These are phyloP conservation scores for Ostrea denselamellosa DNA, from an alignment of 1,140 invertebrate genomes.

Conservation along the genomic window DNA sequence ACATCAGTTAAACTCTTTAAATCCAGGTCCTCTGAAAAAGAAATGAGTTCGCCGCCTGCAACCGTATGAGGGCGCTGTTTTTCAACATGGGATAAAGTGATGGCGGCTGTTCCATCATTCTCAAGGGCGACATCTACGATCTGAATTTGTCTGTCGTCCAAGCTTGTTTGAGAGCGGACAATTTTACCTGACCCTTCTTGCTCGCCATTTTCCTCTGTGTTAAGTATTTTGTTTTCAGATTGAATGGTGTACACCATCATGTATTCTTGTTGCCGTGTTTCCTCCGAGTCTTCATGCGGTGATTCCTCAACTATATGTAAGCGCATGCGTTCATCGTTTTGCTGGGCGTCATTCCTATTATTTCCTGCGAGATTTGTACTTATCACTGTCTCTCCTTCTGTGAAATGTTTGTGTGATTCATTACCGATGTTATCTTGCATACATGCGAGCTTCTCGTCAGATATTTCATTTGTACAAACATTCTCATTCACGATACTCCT, in stretches of 20 bases:
- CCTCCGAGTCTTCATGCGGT: not conserved
- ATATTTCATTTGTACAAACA: too few species aligned
- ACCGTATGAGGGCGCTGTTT: constrained; percentile 41
- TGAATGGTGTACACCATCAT: not conserved
- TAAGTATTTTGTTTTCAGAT: not conserved
- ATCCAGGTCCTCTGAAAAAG: not conserved
- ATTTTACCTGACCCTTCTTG: not conserved
- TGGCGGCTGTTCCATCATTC: not conserved
- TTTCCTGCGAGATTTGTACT: not conserved
- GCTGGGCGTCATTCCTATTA: not conserved
- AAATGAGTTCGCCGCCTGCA: not conserved
- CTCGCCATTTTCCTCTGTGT: not conserved
- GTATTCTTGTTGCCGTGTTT: not conserved
- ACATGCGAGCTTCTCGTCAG: too few species aligned
- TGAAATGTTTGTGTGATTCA: not conserved
- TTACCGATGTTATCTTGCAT: not conserved
- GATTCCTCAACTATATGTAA: not conserved
- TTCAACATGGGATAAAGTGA: constrained; percentile 33
- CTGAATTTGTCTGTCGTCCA: not conserved
- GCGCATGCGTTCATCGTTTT: not conserved
- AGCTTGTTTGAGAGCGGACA: not conserved
- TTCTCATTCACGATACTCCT: not conserved
- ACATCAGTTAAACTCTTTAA: constrained; percentile 29
- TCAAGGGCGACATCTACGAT: constrained; percentile 6
- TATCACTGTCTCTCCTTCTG: not conserved